Base-by-base conservation (phyloP, 2,797 vertebrate genomes). In the Hirundo rustica region DNA sequence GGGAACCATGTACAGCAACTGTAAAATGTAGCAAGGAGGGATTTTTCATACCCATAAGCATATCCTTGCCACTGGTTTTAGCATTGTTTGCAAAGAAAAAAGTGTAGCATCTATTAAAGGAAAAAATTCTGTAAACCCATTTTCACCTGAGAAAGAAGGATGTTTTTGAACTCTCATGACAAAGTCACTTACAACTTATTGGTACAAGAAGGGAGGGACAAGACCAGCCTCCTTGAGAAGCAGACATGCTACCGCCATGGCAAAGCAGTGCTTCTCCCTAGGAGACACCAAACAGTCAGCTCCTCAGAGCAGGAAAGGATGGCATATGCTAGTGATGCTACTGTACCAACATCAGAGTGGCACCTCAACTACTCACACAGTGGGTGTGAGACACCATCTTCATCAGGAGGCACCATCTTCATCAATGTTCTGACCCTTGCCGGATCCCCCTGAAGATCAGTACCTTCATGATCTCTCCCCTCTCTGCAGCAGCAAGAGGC, bases 231-330 rank as follows among this genome's bases (percentile, higher is more conserved):
- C 34, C 42, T 30, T 42, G 2, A 83, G 16, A 67, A 76, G 38
- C 30, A 81, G 34, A 62, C 3, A 7, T 9, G 34, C 40, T 34
- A 55, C 38, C 10, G 9, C 36, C 1, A 20, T 20, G 64, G 40
- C 40, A 86, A 66, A 45, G 54, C 51, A 68, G 47, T 6, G 10
- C 26, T 66, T 45, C 62, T 53, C 58, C 72, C 32, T 8, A 25
- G 16, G 61, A 1, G 4, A 91, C 42, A 68, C 6, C 27, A 9
- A 30, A 53, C 13, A 83, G 34, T 4, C 71, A 79, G 44, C 36
- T 80, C 70, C 66, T 40, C 0, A 0, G 38, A 71, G 47, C 54
- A 80, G 79, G 36, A 62, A 50, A 42, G 25, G 7, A 0, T 7
- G 53, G 71, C 71, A 65, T 29, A 5, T 0, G 2, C 48, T 44